phyloP scores from a whole-genome alignment of 2,113 vertebrate species.

The Varanus komodoensis region DNA sequence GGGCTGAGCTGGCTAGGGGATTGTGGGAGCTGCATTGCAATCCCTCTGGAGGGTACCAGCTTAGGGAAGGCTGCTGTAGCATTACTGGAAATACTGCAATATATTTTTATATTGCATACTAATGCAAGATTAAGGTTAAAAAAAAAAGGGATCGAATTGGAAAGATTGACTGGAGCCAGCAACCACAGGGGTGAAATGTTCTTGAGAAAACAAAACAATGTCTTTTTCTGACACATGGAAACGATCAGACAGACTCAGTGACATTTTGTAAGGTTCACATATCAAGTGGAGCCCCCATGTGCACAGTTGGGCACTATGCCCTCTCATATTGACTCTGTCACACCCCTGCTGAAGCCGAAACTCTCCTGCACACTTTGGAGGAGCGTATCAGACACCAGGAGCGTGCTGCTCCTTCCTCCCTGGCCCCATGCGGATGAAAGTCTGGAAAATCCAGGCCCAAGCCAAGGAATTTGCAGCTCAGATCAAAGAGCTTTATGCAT shows the following conservation, averaged over 20 bases:
- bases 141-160: no score
- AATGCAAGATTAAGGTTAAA: not conserved
- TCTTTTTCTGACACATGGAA: not conserved
- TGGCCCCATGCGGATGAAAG: not conserved
- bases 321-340: not conserved
- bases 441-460: not conserved
- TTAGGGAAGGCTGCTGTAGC: no score
- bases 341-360: no score
- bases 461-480: not conserved
- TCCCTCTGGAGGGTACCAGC: no score
- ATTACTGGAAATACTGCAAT: not conserved
- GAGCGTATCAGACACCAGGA: not conserved
- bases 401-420: not conserved
- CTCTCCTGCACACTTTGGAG: not conserved
- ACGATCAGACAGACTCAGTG: not conserved
- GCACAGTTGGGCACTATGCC: not conserved
- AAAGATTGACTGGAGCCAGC: not conserved
- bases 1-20: no score
- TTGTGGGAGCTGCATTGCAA: no score
- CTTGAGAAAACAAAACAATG: not conserved
- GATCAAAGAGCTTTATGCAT: not conserved
- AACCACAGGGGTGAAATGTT: not conserved
- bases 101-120: not conserved
- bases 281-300: not conserved
- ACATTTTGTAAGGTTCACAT: not conserved